Percentiles rank a stretch among this genome's conserved stretches.
These are phyloP conservation scores for Rousettus madagascariensis DNA, from an alignment of 2,797 vertebrate genomes.

Conservation along the genomic window DNA sequence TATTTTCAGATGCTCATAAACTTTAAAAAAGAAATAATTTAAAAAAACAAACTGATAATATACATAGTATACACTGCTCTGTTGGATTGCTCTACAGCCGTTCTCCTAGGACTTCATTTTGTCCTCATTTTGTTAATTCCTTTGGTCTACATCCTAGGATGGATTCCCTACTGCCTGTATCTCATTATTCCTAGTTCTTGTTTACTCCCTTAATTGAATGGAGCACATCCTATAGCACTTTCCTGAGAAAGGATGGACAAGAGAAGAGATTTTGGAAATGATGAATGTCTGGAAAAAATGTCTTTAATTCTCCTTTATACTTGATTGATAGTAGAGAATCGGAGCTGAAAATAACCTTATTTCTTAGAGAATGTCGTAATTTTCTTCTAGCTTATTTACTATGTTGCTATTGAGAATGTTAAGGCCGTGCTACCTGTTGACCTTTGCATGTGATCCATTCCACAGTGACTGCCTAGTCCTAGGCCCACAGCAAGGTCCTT, in stretches of 20 bases:
- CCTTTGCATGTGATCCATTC: not conserved
- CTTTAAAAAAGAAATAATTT: not conserved
- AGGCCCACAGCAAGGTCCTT: not conserved
- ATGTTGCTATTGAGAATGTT: not conserved
- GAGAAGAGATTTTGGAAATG: not conserved
- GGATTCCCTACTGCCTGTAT: not conserved
- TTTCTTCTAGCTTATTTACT: not conserved
- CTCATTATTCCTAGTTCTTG: not conserved
- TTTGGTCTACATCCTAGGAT: not conserved
- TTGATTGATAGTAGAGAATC: not conserved
- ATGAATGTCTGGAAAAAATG: not conserved
- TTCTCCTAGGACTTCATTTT: not conserved
- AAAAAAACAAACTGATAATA: not conserved
- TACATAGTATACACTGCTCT: not conserved
- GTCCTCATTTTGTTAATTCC: not conserved
- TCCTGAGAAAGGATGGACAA: not conserved
- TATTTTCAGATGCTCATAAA: not conserved
- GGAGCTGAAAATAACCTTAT: not conserved
- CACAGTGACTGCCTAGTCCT: not conserved
- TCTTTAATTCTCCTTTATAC: not conserved
- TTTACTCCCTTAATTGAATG: not conserved
- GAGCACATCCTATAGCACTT: not conserved
- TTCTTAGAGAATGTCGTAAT: not conserved
- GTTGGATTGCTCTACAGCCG: not conserved
- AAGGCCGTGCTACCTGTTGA: too few relatives aligned